A percentile compares a stretch with the other conserved stretches of the same genome.
These are phyloP conservation scores for Pagetopsis macropterus DNA, from an alignment of 2,797 vertebrate genomes.

Conservation along the genomic window DNA sequence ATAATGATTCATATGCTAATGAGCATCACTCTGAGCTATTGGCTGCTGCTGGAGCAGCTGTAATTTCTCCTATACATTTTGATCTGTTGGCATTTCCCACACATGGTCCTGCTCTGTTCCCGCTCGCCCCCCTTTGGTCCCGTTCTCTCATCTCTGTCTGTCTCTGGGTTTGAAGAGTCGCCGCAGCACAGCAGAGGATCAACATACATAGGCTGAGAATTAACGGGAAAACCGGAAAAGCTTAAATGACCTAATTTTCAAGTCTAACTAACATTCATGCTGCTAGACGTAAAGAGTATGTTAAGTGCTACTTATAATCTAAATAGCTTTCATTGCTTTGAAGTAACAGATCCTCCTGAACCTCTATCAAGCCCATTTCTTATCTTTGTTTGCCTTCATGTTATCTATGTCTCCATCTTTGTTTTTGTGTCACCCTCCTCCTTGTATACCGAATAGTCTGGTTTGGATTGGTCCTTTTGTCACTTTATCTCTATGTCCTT, in stretches of 20 bases:
- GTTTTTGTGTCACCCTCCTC: constrained; percentile 50
- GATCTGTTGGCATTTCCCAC: constrained; percentile 53
- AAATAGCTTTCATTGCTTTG: constrained; percentile 20
- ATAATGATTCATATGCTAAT: constrained; percentile 82
- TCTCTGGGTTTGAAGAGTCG: constrained; percentile 27
- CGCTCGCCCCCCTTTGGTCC: constrained; percentile 10
- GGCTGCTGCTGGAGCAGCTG: constrained; percentile 44
- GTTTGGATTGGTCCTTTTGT: constrained; percentile 51
- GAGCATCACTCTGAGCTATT: constrained; percentile 56
- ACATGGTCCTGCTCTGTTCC: constrained; percentile 13
- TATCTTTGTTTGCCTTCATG: constrained; percentile 56
- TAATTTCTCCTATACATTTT: constrained; percentile 55
- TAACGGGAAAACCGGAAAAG: constrained; percentile 10
- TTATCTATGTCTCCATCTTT: constrained; percentile 57
- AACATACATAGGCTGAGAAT: constrained; percentile 26
- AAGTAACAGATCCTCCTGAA: constrained; percentile 31
- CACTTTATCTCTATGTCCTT: constrained; percentile 66
- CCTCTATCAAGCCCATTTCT: constrained; percentile 41
- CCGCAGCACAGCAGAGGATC: constrained; percentile 33
- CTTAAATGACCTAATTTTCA: not conserved
- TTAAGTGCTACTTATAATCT: constrained; percentile 22
- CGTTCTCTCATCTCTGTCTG: constrained; percentile 8
- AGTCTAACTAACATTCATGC: constrained; percentile 8
- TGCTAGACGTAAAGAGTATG: not conserved
- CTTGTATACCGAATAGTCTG: constrained; percentile 40